Percentiles rank a stretch among this genome's conserved stretches.
Evolutionary conservation across 1,140 invertebrate species (phyloP).

Genomic region (Venustaconcha ellipsiformis): DNA sequence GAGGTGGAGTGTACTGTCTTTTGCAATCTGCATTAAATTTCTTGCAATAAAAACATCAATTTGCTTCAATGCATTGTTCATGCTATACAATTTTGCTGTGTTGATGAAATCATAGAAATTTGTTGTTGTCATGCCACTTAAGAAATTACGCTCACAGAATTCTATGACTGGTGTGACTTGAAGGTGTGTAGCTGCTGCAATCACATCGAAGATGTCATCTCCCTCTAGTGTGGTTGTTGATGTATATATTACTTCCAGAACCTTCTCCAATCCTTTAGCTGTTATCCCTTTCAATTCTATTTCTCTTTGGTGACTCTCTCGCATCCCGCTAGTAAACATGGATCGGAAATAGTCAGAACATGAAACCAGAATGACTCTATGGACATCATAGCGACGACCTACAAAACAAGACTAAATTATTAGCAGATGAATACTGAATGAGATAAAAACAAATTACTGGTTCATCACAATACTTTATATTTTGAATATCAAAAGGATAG

Average conservation of each 20-base stretch:
- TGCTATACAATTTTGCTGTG: constrained; percentile 68
- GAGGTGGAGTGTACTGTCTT: constrained; percentile 62
- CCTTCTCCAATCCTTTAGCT: constrained; percentile 66
- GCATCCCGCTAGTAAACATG: constrained; percentile 69
- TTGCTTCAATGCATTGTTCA: constrained; percentile 68
- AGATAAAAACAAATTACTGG: not conserved
- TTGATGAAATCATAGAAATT: constrained; percentile 70
- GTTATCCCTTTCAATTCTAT: constrained; percentile 68
- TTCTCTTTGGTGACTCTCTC: constrained; percentile 65
- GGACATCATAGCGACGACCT: constrained; percentile 65
- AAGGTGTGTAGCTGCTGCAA: constrained; percentile 67
- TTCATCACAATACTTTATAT: no score
- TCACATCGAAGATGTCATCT: constrained; percentile 69
- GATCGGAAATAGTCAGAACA: constrained; percentile 68
- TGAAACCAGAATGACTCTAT: constrained; percentile 67
- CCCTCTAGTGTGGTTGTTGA: constrained; percentile 67
- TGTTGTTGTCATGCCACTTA: constrained; percentile 67
- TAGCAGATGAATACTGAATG: not conserved
- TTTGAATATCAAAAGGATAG: no score
- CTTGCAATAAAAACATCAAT: constrained; percentile 68
- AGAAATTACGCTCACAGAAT: constrained; percentile 68
- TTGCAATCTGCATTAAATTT: constrained; percentile 68
- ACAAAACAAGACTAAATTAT: constrained; percentile 27
- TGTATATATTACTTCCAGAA: constrained; percentile 67
- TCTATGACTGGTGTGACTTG: constrained; percentile 69